phyloP scores from a whole-genome alignment of 2,888 invertebrate species.

The Abrostola tripartita region DNA sequence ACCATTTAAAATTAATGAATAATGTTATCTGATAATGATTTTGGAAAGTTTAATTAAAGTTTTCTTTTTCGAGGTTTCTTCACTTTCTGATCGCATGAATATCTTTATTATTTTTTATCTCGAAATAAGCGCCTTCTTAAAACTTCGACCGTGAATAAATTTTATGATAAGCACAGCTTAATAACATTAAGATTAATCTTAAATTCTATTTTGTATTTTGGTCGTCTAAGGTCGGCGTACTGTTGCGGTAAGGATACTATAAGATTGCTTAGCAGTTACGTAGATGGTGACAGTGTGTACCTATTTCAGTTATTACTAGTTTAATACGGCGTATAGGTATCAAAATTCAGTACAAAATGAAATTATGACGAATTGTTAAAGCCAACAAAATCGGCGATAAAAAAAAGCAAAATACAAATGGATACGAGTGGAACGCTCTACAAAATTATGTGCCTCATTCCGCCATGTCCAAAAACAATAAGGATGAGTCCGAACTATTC shows the following conservation, averaged over 20 bases:
- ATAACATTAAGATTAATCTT: conserved; percentile 47
- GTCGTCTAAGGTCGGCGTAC: conserved; percentile 13
- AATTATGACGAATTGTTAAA: no score
- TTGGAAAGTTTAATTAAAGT: conserved; percentile 86
- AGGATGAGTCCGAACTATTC: conserved; percentile 49
- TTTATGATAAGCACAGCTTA: conserved; percentile 59
- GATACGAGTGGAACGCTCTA: no score
- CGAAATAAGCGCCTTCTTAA: conserved; percentile 71
- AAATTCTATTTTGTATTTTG: conserved; percentile 49
- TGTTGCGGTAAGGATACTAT: conserved; percentile 14
- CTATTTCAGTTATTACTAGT: no score
- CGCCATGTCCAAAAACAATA: conserved; percentile 8
- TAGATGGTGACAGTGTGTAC: not conserved
- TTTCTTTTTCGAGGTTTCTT: conserved; percentile 74
- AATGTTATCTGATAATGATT: conserved; percentile 88
- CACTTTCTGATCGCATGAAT: conserved; percentile 82
- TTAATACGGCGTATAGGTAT: no score
- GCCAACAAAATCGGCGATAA: no score
- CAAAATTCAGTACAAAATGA: no score
- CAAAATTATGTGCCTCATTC: not conserved
- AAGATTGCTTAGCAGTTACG: conserved; percentile 12
- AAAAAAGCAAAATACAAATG: no score
- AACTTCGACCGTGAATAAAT: conserved; percentile 75
- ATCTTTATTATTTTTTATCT: conserved; percentile 80
- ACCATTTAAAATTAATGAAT: conserved; percentile 88